These are phyloP conservation scores for Halyomorpha halys DNA, from an alignment of 1,140 invertebrate species.

Conservation along the genomic window DNA sequence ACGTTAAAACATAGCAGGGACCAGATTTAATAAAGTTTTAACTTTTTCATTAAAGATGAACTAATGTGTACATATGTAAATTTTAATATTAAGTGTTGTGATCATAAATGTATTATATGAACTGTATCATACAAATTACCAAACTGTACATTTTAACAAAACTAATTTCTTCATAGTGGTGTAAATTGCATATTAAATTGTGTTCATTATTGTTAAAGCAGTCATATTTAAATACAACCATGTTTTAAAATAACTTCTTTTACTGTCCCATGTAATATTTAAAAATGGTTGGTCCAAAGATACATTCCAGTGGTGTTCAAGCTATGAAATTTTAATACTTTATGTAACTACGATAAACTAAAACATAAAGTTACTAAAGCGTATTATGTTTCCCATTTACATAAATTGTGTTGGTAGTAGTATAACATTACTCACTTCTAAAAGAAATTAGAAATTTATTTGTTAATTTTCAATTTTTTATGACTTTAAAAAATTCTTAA, in stretches of 20 bases:
- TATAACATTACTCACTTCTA: too few relatives aligned
- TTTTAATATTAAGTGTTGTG: not conserved
- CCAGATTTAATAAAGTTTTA: not conserved
- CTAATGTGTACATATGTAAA: slow-evolving; percentile 1
- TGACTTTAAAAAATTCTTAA: too few relatives aligned
- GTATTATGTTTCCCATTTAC: too few relatives aligned
- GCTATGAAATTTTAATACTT: too few relatives aligned
- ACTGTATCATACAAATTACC: slow-evolving; percentile 7
- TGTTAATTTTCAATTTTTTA: too few relatives aligned
- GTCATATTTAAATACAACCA: slow-evolving; percentile 11
- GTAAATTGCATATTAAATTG: slow-evolving; percentile 11
- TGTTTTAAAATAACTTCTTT: slow-evolving; percentile 2
- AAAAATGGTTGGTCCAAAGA: too few relatives aligned
- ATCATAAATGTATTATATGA: not conserved
- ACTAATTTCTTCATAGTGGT: slow-evolving; percentile 12
- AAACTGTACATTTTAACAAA: not conserved
- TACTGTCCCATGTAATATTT: not conserved
- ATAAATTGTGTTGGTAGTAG: too few relatives aligned
- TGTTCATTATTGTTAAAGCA: slow-evolving; percentile 10
- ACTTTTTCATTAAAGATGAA: not conserved
- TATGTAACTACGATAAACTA: too few relatives aligned
- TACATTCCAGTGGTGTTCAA: too few relatives aligned
- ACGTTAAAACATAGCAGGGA: not conserved
- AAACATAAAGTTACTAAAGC: too few relatives aligned
- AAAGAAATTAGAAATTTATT: too few relatives aligned